Evolutionary conservation across 2,797 vertebrate species (phyloP).

Genomic region (Brachyrhaphis roseni): DNA sequence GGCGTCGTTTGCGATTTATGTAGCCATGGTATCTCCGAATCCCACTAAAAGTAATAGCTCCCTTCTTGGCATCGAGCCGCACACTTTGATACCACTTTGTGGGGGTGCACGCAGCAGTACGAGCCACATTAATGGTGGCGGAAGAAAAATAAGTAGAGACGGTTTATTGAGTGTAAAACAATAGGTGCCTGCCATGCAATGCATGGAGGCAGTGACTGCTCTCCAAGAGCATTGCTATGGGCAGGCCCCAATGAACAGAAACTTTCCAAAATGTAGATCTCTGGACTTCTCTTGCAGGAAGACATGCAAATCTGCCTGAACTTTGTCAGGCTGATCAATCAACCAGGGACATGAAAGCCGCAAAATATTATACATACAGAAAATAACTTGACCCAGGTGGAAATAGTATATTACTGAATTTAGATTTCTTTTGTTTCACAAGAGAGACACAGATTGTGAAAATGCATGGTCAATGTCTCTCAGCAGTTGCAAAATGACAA

Average conservation of each 20-base stretch:
- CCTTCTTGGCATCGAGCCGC: too few relatives aligned
- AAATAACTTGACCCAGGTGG: background rate
- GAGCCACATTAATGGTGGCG: too few relatives aligned
- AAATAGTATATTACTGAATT: background rate
- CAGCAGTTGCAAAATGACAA: background rate
- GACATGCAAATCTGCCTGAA: background rate
- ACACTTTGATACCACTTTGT: too few relatives aligned
- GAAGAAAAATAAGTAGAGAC: too few relatives aligned
- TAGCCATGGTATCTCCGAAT: too few relatives aligned
- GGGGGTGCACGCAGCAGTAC: too few relatives aligned
- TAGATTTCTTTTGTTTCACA: background rate
- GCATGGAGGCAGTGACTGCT: too few relatives aligned
- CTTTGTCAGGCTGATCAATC: background rate
- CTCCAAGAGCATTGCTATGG: too few relatives aligned
- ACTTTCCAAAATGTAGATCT: background rate
- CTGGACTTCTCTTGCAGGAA: background rate
- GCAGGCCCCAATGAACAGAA: background rate
- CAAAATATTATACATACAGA: background rate
- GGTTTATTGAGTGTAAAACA: too few relatives aligned
- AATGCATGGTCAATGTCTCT: background rate
- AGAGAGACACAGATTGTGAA: background rate
- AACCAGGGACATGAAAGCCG: background rate
- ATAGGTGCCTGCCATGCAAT: too few relatives aligned
- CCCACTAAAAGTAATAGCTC: too few relatives aligned
- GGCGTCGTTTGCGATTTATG: too few relatives aligned